Percentiles rank a stretch among this genome's conserved stretches.
These are phyloP conservation scores for Drosophila pseudotakahashii DNA, from an alignment of 2,888 invertebrate species.

Conservation along the genomic window DNA sequence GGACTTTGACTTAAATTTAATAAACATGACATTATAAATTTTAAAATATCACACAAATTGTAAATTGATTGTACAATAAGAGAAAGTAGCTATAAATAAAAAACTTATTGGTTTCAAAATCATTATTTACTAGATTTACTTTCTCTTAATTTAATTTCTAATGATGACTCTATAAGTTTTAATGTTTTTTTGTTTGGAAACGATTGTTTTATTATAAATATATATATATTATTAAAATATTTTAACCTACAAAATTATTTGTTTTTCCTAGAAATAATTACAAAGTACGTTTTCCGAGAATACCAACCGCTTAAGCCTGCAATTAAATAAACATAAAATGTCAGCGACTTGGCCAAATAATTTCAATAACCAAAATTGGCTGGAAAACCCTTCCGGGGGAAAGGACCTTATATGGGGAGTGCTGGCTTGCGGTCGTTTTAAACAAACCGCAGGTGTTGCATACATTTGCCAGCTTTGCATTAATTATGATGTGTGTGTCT, in stretches of 20 bases:
- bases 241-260: background rate
- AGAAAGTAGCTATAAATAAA: too few relatives aligned
- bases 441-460: slow-evolving; percentile 85
- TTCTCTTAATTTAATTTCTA: too few relatives aligned
- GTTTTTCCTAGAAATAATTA: background rate
- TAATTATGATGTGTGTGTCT: slow-evolving; percentile 83
- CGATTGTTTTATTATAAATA: too few relatives aligned
- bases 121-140: too few relatives aligned
- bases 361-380: slow-evolving; percentile 58
- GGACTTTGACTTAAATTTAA: background rate
- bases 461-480: slow-evolving; percentile 84
- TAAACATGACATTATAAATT: background rate
- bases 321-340: slow-evolving; percentile 77
- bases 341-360: slow-evolving; percentile 69
- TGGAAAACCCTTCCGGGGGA: slow-evolving; percentile 5
- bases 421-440: slow-evolving; percentile 82
- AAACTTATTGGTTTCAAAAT: background rate
- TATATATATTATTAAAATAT: too few relatives aligned
- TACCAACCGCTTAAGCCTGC: slow-evolving; percentile 17
- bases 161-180: too few relatives aligned
- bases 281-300: background rate
- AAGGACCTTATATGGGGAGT: slow-evolving; percentile 28
- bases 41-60: background rate
- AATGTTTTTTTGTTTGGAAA: too few relatives aligned
- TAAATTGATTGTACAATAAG: background rate